Conservation (phyloP, 2,113 vertebrate genomes). For the Phylloscopus whistleri region DNA sequence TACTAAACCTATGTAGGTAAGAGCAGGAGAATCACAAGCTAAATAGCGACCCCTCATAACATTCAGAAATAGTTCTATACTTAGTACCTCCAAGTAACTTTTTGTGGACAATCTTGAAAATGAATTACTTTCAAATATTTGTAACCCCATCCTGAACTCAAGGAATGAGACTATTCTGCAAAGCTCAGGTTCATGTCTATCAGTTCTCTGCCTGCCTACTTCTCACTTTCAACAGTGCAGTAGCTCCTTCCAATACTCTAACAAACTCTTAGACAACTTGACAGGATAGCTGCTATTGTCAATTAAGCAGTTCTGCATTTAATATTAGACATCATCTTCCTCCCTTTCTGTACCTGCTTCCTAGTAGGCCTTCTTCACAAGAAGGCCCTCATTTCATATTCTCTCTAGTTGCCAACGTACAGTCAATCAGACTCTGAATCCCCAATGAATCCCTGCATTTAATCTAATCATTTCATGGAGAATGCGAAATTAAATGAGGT, state of each 20-base stretch:
- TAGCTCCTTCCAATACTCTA: not conserved
- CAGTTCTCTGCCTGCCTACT: not conserved
- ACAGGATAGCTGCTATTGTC: not conserved
- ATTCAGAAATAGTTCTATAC: not conserved
- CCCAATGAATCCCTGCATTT: not conserved
- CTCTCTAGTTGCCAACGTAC: not conserved
- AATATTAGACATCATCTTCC: not conserved
- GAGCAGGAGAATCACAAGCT: not conserved
- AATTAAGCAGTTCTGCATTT: not conserved
- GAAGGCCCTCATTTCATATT: not conserved
- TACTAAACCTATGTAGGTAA: not conserved
- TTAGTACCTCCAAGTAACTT: not conserved
- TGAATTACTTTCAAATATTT: not conserved
- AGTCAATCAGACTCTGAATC: not conserved
- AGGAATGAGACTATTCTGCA: not conserved
- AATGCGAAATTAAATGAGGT: conserved; percentile 16
- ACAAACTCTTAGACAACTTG: not conserved
- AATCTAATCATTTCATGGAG: not conserved
- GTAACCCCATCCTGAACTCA: not conserved
- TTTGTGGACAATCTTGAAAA: not conserved
- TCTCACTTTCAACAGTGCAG: not conserved
- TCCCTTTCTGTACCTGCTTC: not conserved
- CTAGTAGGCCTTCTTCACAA: not conserved
- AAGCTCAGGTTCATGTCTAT: not conserved
- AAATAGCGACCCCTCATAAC: not conserved